Percentiles rank a stretch among this genome's conserved stretches.
phyloP scores from a whole-genome alignment of 1,140 invertebrate genomes.

The Ridgeia piscesae region DNA sequence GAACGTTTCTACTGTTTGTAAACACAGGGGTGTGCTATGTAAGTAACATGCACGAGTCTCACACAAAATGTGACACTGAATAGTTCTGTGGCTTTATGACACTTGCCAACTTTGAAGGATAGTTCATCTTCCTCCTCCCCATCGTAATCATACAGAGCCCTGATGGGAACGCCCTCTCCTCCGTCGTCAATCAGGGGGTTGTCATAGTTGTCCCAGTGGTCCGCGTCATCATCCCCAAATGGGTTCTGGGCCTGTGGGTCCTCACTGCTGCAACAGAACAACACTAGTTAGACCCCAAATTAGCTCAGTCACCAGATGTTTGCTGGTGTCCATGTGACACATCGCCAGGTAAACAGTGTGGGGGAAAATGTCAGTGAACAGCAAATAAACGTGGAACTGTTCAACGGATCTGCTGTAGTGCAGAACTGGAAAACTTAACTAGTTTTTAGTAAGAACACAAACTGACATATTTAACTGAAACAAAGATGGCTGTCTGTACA shows the following conservation, averaged over 20 bases:
- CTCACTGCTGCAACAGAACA: neutral
- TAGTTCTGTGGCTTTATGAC: neutral
- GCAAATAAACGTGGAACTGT: neutral
- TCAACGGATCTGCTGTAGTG: neutral
- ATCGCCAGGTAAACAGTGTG: too few relatives aligned
- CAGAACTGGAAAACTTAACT: neutral
- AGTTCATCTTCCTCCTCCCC: slow-evolving; percentile 95
- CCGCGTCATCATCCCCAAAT: slow-evolving; percentile 8
- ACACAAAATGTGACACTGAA: too few relatives aligned
- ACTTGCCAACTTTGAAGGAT: slow-evolving; percentile 88
- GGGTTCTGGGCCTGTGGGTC: neutral
- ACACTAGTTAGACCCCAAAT: neutral
- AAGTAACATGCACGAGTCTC: neutral
- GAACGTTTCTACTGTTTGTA: too few relatives aligned
- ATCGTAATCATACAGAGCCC: slow-evolving; percentile 94
- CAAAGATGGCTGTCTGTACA: neutral
- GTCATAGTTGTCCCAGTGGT: slow-evolving; percentile 11
- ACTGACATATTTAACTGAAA: neutral
- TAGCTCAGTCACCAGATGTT: neutral
- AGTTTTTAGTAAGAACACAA: neutral
- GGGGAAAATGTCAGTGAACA: too few relatives aligned
- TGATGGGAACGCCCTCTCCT: neutral
- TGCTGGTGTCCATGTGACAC: neutral
- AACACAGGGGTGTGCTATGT: too few relatives aligned
- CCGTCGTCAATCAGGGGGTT: neutral